These are phyloP conservation scores for Peromyscus aztecus DNA, from an alignment of 2,797 vertebrate species.

Conservation along the genomic window DNA sequence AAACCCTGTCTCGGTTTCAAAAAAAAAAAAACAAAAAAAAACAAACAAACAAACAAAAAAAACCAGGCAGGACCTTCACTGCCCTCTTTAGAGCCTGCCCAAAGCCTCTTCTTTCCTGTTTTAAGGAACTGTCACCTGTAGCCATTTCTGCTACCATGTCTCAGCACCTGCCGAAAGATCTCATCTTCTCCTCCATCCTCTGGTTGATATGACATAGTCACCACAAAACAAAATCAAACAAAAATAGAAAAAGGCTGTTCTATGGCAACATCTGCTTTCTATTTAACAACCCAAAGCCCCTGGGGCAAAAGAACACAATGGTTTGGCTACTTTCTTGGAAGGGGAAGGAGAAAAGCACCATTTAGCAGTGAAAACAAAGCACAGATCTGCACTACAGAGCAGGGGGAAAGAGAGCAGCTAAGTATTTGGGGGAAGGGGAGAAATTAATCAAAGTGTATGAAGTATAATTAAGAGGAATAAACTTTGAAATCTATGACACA, in stretches of 20 bases:
- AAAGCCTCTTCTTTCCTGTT: not conserved
- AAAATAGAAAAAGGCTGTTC: conserved; percentile 31
- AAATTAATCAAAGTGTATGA: not conserved
- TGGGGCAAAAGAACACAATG: conserved; percentile 72
- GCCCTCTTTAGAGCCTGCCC: not conserved
- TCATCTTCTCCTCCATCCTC: not conserved
- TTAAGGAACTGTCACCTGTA: not conserved
- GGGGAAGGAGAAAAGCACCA: conserved; percentile 61
- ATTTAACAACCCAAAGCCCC: conserved; percentile 56
- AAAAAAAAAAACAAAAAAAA: too few species aligned
- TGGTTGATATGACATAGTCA: not conserved
- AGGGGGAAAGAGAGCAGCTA: not conserved
- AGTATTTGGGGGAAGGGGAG: not conserved
- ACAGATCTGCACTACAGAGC: not conserved
- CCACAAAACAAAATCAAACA: conserved; percentile 33
- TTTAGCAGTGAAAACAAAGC: conserved; percentile 62
- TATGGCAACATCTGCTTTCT: conserved; percentile 63
- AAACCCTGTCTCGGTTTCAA: too few species aligned
- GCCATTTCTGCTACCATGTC: not conserved
- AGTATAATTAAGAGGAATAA: not conserved
- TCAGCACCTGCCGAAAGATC: not conserved
- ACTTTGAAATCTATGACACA: not conserved
- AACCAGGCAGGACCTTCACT: not conserved
- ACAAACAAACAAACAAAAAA: too few species aligned
- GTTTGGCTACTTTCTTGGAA: conserved; percentile 71